These are phyloP conservation scores for Heliconius erato DNA, from an alignment of 2,888 invertebrate genomes.

Conservation along the genomic window DNA sequence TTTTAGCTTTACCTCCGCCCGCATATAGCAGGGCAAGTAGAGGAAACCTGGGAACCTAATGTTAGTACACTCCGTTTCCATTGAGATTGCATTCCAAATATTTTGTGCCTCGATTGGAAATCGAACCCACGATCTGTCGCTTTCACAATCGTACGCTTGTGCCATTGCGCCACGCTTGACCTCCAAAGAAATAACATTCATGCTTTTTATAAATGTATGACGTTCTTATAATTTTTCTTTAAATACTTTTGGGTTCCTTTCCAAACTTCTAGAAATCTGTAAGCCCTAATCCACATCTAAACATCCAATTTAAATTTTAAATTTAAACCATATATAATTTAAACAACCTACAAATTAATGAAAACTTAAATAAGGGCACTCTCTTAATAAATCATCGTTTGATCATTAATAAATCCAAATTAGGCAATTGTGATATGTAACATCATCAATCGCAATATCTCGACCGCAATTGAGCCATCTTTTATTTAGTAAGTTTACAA, in stretches of 20 bases:
- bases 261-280: background rate
- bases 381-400: constrained; percentile 11
- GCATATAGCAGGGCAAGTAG: too few relatives aligned
- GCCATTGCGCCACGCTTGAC: too few relatives aligned
- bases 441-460: constrained; percentile 26
- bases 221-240: background rate
- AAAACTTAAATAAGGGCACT: background rate
- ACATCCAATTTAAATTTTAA: background rate
- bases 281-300: background rate
- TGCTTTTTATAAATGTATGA: background rate
- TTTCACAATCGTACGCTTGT: too few relatives aligned
- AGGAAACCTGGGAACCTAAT: too few relatives aligned
- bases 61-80: too few relatives aligned
- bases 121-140: too few relatives aligned
- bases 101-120: too few relatives aligned
- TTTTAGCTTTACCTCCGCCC: background rate
- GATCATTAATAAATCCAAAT: constrained; percentile 20
- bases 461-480: constrained; percentile 22
- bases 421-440: constrained; percentile 19
- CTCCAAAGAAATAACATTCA: too few relatives aligned
- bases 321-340: background rate
- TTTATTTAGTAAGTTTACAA: constrained; percentile 19
- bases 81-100: too few relatives aligned
- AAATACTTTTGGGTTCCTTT: background rate
- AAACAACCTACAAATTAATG: background rate